Evolutionary conservation across 1,140 invertebrate species (phyloP), one percentile per base, ranked within the genome.

Genomic region (Cherax destructor): DNA sequence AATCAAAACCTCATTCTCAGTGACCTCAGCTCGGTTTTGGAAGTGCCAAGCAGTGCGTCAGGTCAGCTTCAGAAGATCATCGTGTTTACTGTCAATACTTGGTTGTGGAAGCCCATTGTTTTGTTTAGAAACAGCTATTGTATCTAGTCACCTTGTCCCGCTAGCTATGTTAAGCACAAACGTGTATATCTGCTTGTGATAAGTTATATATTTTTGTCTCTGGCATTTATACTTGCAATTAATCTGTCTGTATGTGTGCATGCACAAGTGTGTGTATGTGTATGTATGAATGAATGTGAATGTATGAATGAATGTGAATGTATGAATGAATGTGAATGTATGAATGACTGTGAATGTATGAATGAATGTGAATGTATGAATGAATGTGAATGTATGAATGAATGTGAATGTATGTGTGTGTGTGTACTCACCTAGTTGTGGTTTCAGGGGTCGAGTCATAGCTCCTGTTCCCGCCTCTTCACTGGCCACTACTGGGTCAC

Each of bases 51-150:
- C 6, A 30, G 4, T 74, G 24, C 21, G 7, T 74, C 21, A 74
- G 69, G 24, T 30, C 24, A 74, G 69, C 69, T 74, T 30, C 11
- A 11, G 11, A 30, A 74, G 69, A 74, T 74, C 21, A 30, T 5
- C 30, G 9, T 74, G 69, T 74, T 21, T 30, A 74, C 7, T 74
- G n/a, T 74, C 69, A 74, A 74, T 74, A 74, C 11, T 74, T 74
- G 69, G 69, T 74, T 74, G 69, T 74, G 69, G 69, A 74, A 30
- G 24, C 69, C 69, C 30, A 74, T 74, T 74, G 30, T 24, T 74
- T 74, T 21, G n/a, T 5, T 69, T 24, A 24, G 69, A 30, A 65
- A 30, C 69, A 74, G 69, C 69, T 74, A n/a, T 74, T 74, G 69
- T 74, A 74, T 74, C 69, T 74, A 74, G 69, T 74, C 69, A 74